Percentiles rank a stretch among this genome's conserved stretches.
Evolutionary conservation across 2,113 vertebrate species (phyloP).

Genomic region (Engystomops pustulosus): DNA sequence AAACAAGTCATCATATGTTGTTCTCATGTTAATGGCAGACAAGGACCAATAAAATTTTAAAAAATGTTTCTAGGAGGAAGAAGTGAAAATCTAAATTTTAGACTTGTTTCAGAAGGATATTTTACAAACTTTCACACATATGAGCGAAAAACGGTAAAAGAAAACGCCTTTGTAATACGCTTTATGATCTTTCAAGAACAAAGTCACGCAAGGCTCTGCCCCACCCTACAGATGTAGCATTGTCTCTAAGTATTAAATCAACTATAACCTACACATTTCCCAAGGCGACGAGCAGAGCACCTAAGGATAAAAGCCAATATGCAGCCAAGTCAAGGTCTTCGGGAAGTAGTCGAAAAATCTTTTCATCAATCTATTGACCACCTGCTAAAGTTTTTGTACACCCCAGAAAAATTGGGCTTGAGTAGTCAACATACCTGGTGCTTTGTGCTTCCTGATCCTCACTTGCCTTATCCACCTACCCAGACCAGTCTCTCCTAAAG

Average conservation of each 20-base stretch:
- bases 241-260: neutral
- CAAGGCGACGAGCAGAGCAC: neutral
- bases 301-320: neutral
- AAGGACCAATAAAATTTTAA: no score
- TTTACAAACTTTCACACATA: neutral
- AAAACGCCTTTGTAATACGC: neutral
- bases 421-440: no score
- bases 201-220: neutral
- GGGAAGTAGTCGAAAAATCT: neutral
- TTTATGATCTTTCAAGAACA: neutral
- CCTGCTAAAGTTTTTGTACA: neutral
- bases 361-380: neutral
- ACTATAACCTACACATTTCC: neutral
- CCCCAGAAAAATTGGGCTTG: no score
- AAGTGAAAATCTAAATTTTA: no score
- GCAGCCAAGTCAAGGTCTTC: neutral
- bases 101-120: neutral
- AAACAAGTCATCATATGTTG: no score
- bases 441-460: no score
- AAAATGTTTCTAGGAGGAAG: no score
- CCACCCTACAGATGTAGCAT: neutral
- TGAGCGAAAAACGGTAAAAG: neutral
- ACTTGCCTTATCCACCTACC: no score
- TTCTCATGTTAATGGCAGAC: no score
- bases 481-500: no score